Percentiles rank a stretch among this genome's conserved stretches.
Conservation (phyloP, 2,797 vertebrate genomes). For the Sebastes trivittatus region DNA sequence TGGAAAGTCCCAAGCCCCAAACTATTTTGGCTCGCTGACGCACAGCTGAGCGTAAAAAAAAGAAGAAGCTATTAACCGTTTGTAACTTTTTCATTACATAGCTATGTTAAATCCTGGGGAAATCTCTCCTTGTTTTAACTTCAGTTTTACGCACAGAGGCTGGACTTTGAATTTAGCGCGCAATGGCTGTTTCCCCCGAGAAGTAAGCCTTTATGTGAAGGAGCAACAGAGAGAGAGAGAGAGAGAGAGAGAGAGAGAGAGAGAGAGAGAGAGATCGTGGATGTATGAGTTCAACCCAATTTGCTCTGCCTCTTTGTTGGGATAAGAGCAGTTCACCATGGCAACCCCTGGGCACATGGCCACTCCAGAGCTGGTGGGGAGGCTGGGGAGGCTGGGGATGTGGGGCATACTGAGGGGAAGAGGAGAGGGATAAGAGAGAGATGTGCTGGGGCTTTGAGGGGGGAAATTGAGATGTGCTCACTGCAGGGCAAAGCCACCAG, state of each 20-base stretch:
- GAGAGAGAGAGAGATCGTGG: background rate
- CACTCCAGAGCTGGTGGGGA: conserved; percentile 34
- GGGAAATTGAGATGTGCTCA: conserved; percentile 18
- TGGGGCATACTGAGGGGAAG: background rate
- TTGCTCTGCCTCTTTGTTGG: conserved; percentile 60
- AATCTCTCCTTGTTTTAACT: background rate
- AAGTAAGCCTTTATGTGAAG: conserved; percentile 21
- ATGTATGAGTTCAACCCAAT: conserved; percentile 32
- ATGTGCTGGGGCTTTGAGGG: background rate
- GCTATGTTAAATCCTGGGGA: background rate
- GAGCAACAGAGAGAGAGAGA: conserved; percentile 15
- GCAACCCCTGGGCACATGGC: conserved; percentile 59
- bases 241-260: conserved; percentile 13
- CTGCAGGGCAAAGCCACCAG: background rate
- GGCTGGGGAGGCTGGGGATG: background rate
- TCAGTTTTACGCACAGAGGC: conserved; percentile 10
- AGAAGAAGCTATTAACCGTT: background rate
- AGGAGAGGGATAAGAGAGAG: background rate
- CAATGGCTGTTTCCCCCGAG: conserved; percentile 14
- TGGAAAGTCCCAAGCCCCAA: conserved; percentile 67
- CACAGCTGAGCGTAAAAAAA: conserved; percentile 6
- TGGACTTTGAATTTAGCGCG: conserved; percentile 74
- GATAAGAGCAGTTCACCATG: conserved; percentile 75
- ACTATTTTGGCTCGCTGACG: conserved; percentile 36
- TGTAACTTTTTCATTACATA: background rate